Conservation (phyloP, 2,797 vertebrate genomes). For the Australoheros facetus region DNA sequence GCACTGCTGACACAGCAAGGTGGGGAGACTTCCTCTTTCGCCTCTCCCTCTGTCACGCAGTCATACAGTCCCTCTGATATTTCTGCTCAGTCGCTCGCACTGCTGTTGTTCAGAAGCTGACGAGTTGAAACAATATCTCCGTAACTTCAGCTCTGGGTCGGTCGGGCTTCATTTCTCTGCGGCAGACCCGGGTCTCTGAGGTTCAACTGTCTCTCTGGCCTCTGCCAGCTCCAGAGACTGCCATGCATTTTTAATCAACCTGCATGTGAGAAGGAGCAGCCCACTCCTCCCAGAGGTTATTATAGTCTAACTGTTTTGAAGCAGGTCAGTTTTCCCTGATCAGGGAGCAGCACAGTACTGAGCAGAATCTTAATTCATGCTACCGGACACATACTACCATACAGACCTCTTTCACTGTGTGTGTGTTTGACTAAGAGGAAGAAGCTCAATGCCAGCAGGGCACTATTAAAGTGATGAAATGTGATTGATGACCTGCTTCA, state of each 20-base stretch:
- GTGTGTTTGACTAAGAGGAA: slow-evolving; percentile 9
- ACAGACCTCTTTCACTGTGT: background rate
- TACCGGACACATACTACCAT: background rate
- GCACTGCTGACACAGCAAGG: slow-evolving; percentile 69
- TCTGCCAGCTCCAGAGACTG: slow-evolving; percentile 25
- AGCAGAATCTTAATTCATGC: slow-evolving; percentile 60
- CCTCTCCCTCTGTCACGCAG: slow-evolving; percentile 24
- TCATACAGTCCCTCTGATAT: slow-evolving; percentile 24
- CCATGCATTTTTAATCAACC: slow-evolving; percentile 70
- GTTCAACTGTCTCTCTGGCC: slow-evolving; percentile 47
- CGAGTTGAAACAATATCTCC: slow-evolving; percentile 27
- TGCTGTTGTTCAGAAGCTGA: slow-evolving; percentile 22
- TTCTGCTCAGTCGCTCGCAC: slow-evolving; percentile 22
- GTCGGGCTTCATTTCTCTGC: slow-evolving; percentile 49
- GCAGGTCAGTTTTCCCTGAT: slow-evolving; percentile 59
- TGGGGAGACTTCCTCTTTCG: slow-evolving; percentile 39
- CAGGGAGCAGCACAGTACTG: slow-evolving; percentile 40
- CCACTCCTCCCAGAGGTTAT: slow-evolving; percentile 50
- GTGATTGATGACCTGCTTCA: slow-evolving; percentile 20
- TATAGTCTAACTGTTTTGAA: slow-evolving; percentile 54
- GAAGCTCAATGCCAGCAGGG: slow-evolving; percentile 5
- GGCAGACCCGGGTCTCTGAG: slow-evolving; percentile 29
- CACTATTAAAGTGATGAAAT: slow-evolving; percentile 15
- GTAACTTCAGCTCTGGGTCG: slow-evolving; percentile 42
- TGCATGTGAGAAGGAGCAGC: slow-evolving; percentile 17